Percentiles rank a stretch among this genome's conserved stretches.
Evolutionary conservation across 1,140 invertebrate species (phyloP).

Genomic region (Zaprionus capensis): DNA sequence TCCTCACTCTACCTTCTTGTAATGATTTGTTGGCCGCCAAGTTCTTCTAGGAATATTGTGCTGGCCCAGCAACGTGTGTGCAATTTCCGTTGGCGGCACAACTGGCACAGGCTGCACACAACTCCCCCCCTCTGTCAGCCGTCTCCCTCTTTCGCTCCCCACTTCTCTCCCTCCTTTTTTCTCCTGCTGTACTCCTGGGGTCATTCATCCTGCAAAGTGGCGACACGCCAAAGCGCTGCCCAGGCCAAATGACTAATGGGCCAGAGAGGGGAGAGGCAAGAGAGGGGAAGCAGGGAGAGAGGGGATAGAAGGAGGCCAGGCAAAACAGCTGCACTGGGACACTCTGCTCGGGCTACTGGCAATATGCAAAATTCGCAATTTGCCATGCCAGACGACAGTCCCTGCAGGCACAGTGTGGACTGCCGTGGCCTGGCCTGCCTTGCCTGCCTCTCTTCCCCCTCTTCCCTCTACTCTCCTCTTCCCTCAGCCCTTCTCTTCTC

Average conservation of each 20-base stretch:
- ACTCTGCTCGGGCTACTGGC: slow-evolving; percentile 47
- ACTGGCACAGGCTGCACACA: not conserved
- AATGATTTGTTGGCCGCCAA: slow-evolving; percentile 29
- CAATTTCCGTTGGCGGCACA: slow-evolving; percentile 65
- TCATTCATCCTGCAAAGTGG: slow-evolving; percentile 82
- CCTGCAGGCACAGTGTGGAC: not conserved
- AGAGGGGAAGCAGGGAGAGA: slow-evolving; percentile 20
- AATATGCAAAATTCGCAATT: slow-evolving; percentile 82
- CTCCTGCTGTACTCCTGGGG: slow-evolving; percentile 41
- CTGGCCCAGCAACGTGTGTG: slow-evolving; percentile 65
- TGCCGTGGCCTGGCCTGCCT: not conserved
- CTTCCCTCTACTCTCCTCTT: too few relatives aligned
- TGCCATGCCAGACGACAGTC: slow-evolving; percentile 66
- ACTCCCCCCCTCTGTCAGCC: not conserved
- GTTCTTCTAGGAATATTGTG: slow-evolving; percentile 18
- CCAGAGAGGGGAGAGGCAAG: slow-evolving; percentile 13
- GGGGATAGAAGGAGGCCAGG: slow-evolving; percentile 22
- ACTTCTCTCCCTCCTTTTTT: not conserved
- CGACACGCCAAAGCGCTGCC: slow-evolving; percentile 72
- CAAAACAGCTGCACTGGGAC: slow-evolving; percentile 42
- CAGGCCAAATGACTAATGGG: slow-evolving; percentile 76
- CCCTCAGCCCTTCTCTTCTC: not conserved
- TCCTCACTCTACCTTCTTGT: not conserved
- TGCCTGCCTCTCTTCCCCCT: not conserved
- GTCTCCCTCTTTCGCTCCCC: not conserved